Base-by-base conservation (phyloP, 2,797 vertebrate species). In the Lophotriccus pileatus region DNA sequence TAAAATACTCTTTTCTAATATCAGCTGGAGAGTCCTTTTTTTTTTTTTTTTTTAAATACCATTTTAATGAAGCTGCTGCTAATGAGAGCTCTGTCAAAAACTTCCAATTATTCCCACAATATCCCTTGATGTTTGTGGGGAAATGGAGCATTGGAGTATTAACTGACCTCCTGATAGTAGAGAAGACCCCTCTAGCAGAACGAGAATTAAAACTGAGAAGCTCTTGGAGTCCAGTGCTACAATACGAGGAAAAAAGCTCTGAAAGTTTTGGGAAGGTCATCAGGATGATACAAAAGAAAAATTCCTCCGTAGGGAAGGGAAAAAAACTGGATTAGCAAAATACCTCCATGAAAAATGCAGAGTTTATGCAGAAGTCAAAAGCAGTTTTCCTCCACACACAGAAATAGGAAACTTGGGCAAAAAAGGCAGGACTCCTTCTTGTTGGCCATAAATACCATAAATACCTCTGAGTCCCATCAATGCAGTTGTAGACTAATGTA, bases 41-140 rank as follows among this genome's bases (percentile, higher is more conserved):
- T 44, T 53, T 39, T 39, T 39, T 39, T 67, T 60, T 72, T 49
- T 32, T 39, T 4, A 2, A 74, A 84, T 60, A 88, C 84, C 73
- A 59, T 59, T 88, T 89, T 92, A 85, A 93, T 94, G 56, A 93
- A 92, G 27, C 32, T 91, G 46, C 53, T 91, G 50, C 68, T 96
- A 92, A 72, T 87, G 82, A 95, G 58, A 89, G 5, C 20, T 91
- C 60, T 76, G 79, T 92, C 66, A 87, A 92, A 91, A 89, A 1
- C 58, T 89, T 83, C 44, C 75, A 91, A 30, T 95, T 83, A 92
- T 87, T 94, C 41, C 50, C 39, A 85, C 46, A 92, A 49, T 70
- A 78, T 53, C 43, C 49, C 84, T 90, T 77, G 90, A 90, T 89
- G 62, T 81, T 94, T 91, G 37, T 68, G 56, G 19, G 64, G 52